These are phyloP conservation scores for Cyprinus carpio DNA, from an alignment of 2,113 vertebrate species.

Conservation along the genomic window DNA sequence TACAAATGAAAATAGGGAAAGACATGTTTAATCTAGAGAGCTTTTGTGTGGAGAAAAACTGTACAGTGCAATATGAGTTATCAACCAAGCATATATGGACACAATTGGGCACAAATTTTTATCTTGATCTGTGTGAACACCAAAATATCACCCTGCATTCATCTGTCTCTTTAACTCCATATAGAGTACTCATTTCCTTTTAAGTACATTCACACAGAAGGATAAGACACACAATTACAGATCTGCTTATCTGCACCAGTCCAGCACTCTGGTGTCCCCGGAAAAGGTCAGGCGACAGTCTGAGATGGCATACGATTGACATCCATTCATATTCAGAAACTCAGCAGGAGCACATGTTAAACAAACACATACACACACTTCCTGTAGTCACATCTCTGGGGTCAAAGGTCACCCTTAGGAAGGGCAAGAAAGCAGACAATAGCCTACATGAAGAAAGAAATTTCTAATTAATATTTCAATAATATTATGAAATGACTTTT, in stretches of 20 bases:
- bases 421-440: neutral
- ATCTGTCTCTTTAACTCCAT: neutral
- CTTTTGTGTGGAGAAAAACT: neutral
- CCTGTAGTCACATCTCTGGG: neutral
- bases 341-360: neutral
- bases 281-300: constrained; percentile 34
- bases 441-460: neutral
- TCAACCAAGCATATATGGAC: too few species aligned
- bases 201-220: neutral
- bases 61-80: too few species aligned
- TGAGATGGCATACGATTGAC: neutral
- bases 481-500: neutral
- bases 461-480: neutral
- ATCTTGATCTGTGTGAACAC: constrained; percentile 10
- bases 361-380: neutral
- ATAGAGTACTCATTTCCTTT: neutral
- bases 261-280: constrained; percentile 12
- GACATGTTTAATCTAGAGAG: neutral
- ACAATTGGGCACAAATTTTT: neutral
- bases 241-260: constrained; percentile 15
- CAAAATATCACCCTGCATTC: neutral
- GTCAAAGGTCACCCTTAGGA: neutral
- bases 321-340: constrained; percentile 14
- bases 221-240: constrained; percentile 33
- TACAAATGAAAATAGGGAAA: neutral